Base-by-base conservation (phyloP, 2,113 vertebrate species). In the Brachypodius melanocephalos region DNA sequence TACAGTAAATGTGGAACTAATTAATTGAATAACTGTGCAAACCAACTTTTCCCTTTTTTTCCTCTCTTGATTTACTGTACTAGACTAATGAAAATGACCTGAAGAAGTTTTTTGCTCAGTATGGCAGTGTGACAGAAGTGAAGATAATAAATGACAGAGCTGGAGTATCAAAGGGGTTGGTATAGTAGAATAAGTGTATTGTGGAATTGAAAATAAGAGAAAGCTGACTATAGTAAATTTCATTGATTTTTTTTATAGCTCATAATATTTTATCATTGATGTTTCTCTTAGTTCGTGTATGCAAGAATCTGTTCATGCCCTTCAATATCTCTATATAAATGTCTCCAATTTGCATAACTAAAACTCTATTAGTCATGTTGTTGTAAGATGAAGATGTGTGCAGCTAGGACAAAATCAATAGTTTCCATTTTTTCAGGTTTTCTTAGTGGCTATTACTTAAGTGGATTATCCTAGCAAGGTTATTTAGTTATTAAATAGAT, bases 111-210 rank as follows among this genome's bases (percentile, higher is more conserved):
- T 99, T 99, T 98, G 98, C 98, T 76, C 98, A 98, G 38, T 98
- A 98, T 77, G 99, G 99, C 54, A 95, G 94, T 16, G 98, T 99
- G 45, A 98, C 98, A 97, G 98, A 99, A 96, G 98, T 99, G 97
- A 99, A 99, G 96, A 99, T 99, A 96, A 97, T 99, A 76, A 98
- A 96, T 73, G 98, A 99, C 97, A 98, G 98, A 97, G 96, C 97
- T 93, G 98, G 98, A 97, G 91, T 98, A 18, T 98, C 98, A 28
- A 99, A 98, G 95, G 98, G 99, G 99, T 99, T 96, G 90, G 98
- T 98, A 98, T 91, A 67, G 25, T 84, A 94, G 65, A 93, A 61
- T 83, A 78, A 92, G 10, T 22, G 11, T 54, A 11, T 71, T 89
- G 17, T 88, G 29, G 43, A 45, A 75, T 42, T 45, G 38, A 91